Evolutionary conservation across 1,140 invertebrate genomes (phyloP).

Genomic region (Pachypsylla venusta): DNA sequence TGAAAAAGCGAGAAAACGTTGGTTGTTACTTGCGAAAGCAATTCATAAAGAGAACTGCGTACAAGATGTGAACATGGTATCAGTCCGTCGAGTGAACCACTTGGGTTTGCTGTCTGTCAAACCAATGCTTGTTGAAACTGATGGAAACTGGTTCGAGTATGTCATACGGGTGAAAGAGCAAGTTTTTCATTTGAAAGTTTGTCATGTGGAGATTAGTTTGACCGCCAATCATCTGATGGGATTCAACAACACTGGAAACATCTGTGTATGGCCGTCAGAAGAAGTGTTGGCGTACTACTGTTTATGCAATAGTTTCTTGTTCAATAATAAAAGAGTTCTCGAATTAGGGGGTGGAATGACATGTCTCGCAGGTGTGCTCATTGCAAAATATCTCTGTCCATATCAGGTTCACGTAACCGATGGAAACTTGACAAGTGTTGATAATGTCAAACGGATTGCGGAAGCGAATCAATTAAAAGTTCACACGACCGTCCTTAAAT

Average conservation of each 20-base stretch:
- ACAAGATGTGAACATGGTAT: slow-evolving; percentile 25
- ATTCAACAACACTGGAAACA: slow-evolving; percentile 83
- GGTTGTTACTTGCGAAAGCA: slow-evolving; percentile 50
- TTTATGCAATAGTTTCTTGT: slow-evolving; percentile 46
- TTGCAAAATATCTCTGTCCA: slow-evolving; percentile 48
- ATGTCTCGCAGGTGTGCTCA: slow-evolving; percentile 58
- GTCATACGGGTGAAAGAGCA: slow-evolving; percentile 32
- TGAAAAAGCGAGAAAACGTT: slow-evolving; percentile 41
- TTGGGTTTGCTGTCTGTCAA: slow-evolving; percentile 36
- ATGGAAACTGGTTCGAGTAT: slow-evolving; percentile 39
- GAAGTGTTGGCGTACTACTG: slow-evolving; percentile 64
- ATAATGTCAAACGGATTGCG: slow-evolving; percentile 52
- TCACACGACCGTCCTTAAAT: slow-evolving; percentile 34
- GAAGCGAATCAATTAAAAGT: slow-evolving; percentile 41
- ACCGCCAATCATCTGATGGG: slow-evolving; percentile 58
- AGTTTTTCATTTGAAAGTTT: slow-evolving; percentile 37
- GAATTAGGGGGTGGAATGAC: slow-evolving; percentile 78
- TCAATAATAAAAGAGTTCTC: slow-evolving; percentile 48
- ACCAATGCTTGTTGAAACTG: slow-evolving; percentile 22
- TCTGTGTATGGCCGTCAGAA: slow-evolving; percentile 81
- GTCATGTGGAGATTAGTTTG: slow-evolving; percentile 41
- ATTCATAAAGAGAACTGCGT: slow-evolving; percentile 35
- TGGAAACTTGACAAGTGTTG: slow-evolving; percentile 58
- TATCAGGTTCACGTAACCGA: slow-evolving; percentile 51
- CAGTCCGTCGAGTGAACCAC: slow-evolving; percentile 39